Base-by-base conservation (phyloP, 2,888 invertebrate species). In the Druceiella hillmani region DNA sequence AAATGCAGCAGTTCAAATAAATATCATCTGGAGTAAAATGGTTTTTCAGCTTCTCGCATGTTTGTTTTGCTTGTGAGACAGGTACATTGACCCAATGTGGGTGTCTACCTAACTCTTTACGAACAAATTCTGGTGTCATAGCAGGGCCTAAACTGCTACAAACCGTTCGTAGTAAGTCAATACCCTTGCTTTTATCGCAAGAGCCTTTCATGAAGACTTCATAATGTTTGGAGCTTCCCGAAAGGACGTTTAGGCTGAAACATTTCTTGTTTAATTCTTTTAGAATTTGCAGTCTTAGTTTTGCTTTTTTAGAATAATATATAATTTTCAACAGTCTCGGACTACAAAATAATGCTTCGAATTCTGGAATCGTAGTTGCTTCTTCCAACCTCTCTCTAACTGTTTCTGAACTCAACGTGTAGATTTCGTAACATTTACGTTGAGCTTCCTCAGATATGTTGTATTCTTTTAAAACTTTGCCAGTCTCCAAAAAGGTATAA, bases 11-110 rank as follows among this genome's bases (percentile, higher is more conserved):
- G 44, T 72, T 72, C 41, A 63, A 54, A 58, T 54, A 70, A 33
- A 72, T 66, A 40, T 71, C 70, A 40, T 57, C 45, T 24, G 54
- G 36, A 22, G 58, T 52, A 51, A 61, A 72, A 9, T 59, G 45
- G 28, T 28, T 45, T 14, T 55, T 55, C 42, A 71, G 51, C 47
- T 65, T 52, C 25, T 64, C 51, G 54, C 57, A 58, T 2, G 64
- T 62, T 61, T 52, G 57, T 47, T 59, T 61, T 1, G 66, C 57
- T 55, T 69, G 68, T 12, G 67, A 51, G 31, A 69, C 49, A 14
- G 70, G 66, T 45, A 63, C 60, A 47, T 69, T 66, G 6, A 67
- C 62, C 69, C 69, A 70, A 53, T 60, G 69, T 30, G 69, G 68
- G 47, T 70, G 68, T 44, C 61, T 58, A 47, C 57, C 67, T 33